Base-by-base conservation (phyloP, 2,888 invertebrate genomes). In the Selenia dentaria region DNA sequence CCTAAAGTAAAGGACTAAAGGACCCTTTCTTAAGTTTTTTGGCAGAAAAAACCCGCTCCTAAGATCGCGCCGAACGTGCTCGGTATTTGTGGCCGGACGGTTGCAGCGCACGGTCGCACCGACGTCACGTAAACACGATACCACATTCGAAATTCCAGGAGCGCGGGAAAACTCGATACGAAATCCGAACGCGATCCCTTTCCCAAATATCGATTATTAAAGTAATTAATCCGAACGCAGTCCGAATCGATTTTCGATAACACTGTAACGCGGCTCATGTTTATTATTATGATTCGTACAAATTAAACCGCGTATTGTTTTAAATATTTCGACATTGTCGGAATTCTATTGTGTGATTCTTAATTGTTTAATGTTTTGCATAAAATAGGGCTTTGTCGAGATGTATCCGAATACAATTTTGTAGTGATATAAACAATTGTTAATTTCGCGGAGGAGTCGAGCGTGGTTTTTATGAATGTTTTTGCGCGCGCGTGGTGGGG, bases 391-490 rank as follows among this genome's bases (percentile, higher is more conserved):
- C 75, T 71, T 72, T 71, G 74, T 70, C 70, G 78, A 76, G 76
- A 77, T 72, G 71, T 70, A 67, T 70, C 67, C 66, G 78, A 81
- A 83, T 77, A 79, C 79, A 81, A 81, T 81, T 83, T 82, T 75
- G 51, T 53, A 71, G 73, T 68, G 79, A 73, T 80, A 83, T 82
- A 85, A 87, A 88, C 82, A 85, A 84, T 84, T 83, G 84, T 74
- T 84, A 83, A 85, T 79, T 88, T 88, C 75, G 85, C 85, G 83
- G 78, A 74, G 81, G 79, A 79, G 81, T 74, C 70, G 80, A 78
- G 79, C 74, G 37, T 42, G 71, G 84, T 89, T 90, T 89, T 90
- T 88, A 83, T 83, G 86, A 84, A 85, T 86, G 89, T 89, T 89
- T 90, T 90, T 88, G 87, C 87, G 85, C 78, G 45, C 36, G 57